A percentile compares a stretch with the other conserved stretches of the same genome.
Evolutionary conservation across 2,888 invertebrate genomes (phyloP).

Genomic region (Rhingia rostrata): DNA sequence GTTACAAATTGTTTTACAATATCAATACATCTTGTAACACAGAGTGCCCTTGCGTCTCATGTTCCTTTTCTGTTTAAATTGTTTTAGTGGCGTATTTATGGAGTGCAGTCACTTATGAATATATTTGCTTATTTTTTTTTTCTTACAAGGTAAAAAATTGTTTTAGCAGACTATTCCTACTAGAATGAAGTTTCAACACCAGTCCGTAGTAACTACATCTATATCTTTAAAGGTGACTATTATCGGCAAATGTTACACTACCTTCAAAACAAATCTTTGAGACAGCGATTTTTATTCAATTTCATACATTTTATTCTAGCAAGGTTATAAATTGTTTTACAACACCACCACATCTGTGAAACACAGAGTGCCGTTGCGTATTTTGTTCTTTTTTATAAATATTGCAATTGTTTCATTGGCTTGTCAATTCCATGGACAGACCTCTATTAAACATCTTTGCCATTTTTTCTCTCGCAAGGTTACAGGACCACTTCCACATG

Average conservation of each 20-base stretch:
- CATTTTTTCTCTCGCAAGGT: slow-evolving; percentile 37
- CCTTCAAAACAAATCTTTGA: slow-evolving; percentile 17
- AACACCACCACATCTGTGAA: slow-evolving; percentile 46
- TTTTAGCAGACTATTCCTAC: slow-evolving; percentile 33
- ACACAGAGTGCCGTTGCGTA: slow-evolving; percentile 68
- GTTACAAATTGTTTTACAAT: slow-evolving; percentile 72
- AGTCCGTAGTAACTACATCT: no score
- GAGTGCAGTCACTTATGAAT: neutral
- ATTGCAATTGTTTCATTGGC: slow-evolving; percentile 12
- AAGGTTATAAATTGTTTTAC: slow-evolving; percentile 73
- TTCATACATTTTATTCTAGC: slow-evolving; percentile 51
- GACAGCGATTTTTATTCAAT: slow-evolving; percentile 1
- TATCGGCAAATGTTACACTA: slow-evolving; percentile 42
- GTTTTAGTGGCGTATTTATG: slow-evolving; percentile 6
- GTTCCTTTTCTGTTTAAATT: neutral
- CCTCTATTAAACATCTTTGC: slow-evolving; percentile 6
- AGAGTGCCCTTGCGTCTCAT: slow-evolving; percentile 59
- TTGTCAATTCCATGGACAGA: slow-evolving; percentile 7
- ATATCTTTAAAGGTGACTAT: no score
- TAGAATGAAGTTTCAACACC: neutral
- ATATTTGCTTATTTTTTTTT: slow-evolving; percentile 10
- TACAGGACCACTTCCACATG: slow-evolving; percentile 26
- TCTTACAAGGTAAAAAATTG: slow-evolving; percentile 55
- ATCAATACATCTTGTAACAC: slow-evolving; percentile 55
- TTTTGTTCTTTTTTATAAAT: neutral